Percentiles rank a stretch among this genome's conserved stretches.
Evolutionary conservation across 1,140 invertebrate species (phyloP).

Genomic region (Parapsyche elsis): DNA sequence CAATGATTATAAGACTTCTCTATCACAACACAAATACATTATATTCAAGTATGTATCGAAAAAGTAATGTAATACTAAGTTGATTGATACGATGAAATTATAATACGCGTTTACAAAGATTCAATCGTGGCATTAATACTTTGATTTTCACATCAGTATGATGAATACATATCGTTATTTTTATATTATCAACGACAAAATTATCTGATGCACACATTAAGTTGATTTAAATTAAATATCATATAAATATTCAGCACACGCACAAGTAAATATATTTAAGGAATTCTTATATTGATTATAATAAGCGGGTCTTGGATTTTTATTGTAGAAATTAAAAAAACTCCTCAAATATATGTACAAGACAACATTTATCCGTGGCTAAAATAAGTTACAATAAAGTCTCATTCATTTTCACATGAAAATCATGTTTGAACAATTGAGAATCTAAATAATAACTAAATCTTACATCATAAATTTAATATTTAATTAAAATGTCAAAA

Average conservation of each 20-base stretch:
- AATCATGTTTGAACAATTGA: too few relatives aligned
- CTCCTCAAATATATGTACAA: neutral
- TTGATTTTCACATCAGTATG: neutral
- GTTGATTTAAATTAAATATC: neutral
- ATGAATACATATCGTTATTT: constrained; percentile 4
- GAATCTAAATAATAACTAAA: too few relatives aligned
- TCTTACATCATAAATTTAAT: too few relatives aligned
- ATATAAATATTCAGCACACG: neutral
- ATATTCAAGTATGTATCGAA: neutral
- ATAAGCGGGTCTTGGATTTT: neutral
- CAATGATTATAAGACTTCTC: neutral
- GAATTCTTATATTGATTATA: neutral
- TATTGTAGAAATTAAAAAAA: neutral
- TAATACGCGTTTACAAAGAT: neutral
- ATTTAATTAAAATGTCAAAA: too few relatives aligned
- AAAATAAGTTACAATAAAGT: too few relatives aligned
- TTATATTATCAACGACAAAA: neutral
- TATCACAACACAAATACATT: neutral
- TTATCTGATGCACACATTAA: neutral
- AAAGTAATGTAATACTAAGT: neutral
- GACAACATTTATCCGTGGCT: too few relatives aligned
- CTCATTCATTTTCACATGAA: too few relatives aligned
- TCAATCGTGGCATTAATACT: too few relatives aligned
- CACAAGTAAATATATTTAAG: neutral
- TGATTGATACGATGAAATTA: neutral